Evolutionary conservation across 2,888 invertebrate species (phyloP), one percentile per base, ranked within the genome.

Genomic region (Stenotaenia linearis): DNA sequence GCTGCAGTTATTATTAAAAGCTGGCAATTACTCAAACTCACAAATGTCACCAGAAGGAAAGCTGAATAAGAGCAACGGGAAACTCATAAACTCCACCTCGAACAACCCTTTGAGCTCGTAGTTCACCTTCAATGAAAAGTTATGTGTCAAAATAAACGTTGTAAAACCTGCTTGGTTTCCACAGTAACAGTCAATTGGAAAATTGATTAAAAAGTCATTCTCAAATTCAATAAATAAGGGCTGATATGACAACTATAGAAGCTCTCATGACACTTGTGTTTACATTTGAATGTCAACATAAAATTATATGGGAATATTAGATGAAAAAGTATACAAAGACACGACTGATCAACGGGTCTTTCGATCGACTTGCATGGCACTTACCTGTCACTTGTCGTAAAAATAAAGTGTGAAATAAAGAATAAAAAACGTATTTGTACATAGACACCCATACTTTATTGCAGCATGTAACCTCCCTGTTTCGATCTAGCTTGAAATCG

Each of bases 321-420:
- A 18, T 9, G 56, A 21, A 56, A 56, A 56, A 56, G 23, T 56
- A 21, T 56, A 23, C 56, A 56, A 56, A 23, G 56, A 56, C 15
- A 12, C 56, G 10, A 23, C 56, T 56, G 56, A 56, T 56, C 56
- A 56, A 56, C 21, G 18, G n/a, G 56, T 56, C 56, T 21, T 56
- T 18, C 56, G 23, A 18, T 18, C 56, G 56, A n/a, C 56, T 10
- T 23, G 23, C 56, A 23, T 23, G 56, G 21, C 23, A 56, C 56
- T 56, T 56, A 56, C 56, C 23, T 56, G 56, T 56, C 56, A 56
- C 21, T 56, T 56, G 56, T 23, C 23, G 21, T 23, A 23, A 56
- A 56, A 56, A 56, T 56, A 40, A 40, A 56, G 56, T 56, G 56
- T 56, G 56, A 56, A 56, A 56, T 56, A 56, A 56, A 18, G 56